Conservation (phyloP, 2,113 vertebrate species). For the Eonycteris spelaea region DNA sequence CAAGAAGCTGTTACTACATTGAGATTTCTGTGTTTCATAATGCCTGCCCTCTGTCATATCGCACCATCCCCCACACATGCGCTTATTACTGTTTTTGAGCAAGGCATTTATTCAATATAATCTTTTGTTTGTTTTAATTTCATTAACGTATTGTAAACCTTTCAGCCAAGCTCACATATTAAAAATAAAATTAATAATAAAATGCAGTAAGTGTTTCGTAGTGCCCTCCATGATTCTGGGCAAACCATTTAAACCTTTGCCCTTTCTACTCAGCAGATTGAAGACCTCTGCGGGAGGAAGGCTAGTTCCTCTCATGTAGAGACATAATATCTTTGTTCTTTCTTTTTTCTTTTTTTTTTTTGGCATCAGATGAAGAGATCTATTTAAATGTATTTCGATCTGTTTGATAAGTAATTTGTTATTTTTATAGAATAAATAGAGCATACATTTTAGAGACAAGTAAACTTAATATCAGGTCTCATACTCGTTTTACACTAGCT, state of each 20-base stretch:
- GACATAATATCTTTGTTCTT: background rate
- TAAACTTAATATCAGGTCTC: background rate
- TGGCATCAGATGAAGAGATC: background rate
- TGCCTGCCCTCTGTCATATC: background rate
- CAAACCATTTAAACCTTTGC: background rate
- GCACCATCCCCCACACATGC: accelerated
- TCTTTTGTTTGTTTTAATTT: background rate
- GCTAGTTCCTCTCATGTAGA: background rate
- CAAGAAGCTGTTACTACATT: background rate
- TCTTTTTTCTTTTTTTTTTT: background rate
- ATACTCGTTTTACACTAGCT: background rate
- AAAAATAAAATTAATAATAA: background rate
- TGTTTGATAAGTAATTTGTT: background rate
- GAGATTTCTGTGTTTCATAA: background rate
- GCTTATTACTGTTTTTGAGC: background rate
- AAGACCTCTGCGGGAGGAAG: background rate
- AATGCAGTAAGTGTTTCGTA: background rate
- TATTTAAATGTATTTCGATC: background rate
- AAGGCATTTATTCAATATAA: background rate
- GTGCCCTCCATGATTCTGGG: background rate
- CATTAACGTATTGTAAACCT: background rate
- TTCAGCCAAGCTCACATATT: background rate
- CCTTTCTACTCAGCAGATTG: background rate
- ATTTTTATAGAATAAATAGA: background rate
- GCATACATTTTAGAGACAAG: background rate